Conservation (phyloP, 2,113 vertebrate genomes). For the Corvus cornix region DNA sequence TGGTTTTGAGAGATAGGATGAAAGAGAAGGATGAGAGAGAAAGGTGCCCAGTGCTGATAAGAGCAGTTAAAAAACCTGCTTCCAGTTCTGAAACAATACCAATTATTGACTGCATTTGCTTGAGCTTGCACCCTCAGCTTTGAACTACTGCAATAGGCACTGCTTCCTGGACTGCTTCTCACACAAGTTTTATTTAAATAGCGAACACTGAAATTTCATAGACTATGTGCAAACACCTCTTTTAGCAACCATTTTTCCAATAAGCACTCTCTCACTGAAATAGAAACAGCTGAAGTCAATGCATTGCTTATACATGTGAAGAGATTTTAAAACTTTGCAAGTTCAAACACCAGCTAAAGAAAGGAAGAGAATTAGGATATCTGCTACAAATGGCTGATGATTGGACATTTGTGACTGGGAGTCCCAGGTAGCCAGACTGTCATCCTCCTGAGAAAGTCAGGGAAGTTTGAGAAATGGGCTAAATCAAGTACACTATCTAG, state of each 20-base stretch:
- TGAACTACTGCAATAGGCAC: not conserved
- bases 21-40: not conserved
- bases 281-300: not conserved
- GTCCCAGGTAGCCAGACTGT: not conserved
- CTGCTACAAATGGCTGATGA: not conserved
- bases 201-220: not conserved
- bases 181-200: not conserved
- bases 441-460: not conserved
- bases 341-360: not conserved
- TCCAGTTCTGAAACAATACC: not conserved
- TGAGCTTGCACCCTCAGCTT: not conserved
- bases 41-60: not conserved
- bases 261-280: not conserved
- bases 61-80: not conserved
- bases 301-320: not conserved
- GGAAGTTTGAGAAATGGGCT: not conserved
- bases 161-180: not conserved
- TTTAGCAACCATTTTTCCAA: not conserved
- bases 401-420: not conserved
- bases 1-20: not conserved
- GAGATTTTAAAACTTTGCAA: not conserved
- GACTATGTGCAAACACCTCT: not conserved
- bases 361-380: not conserved
- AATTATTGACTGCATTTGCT: not conserved
- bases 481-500: not conserved